Conservation (phyloP, 2,797 vertebrate species). For the Sardinella longiceps region DNA sequence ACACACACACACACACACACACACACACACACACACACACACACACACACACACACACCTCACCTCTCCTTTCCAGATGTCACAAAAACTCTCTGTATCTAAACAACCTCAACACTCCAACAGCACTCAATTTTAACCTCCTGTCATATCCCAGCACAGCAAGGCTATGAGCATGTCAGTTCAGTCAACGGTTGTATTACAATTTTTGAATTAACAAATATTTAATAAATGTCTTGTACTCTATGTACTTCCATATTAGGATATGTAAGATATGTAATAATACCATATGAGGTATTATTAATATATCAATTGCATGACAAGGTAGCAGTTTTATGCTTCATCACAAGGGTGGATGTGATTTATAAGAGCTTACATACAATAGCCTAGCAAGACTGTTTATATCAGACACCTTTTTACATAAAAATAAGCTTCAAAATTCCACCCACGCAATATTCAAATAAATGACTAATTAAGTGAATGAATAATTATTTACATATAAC, state of each 20-base stretch:
- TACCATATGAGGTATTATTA: background rate
- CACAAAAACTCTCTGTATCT: background rate
- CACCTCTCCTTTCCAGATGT: conserved; percentile 4
- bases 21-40: background rate
- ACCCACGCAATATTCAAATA: too few species aligned
- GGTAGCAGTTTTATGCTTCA: background rate
- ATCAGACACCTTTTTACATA: background rate
- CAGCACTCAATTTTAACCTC: background rate
- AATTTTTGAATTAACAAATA: too few species aligned
- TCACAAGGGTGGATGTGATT: too few species aligned
- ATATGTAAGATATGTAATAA: too few species aligned
- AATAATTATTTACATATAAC: too few species aligned
- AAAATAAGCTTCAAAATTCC: background rate
- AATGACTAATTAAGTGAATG: too few species aligned
- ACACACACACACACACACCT: background rate
- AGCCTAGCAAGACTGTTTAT: background rate
- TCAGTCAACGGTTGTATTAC: too few species aligned
- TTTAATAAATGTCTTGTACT: too few species aligned
- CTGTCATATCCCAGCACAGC: background rate
- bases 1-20: background rate
- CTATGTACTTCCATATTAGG: too few species aligned
- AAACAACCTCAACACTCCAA: background rate
- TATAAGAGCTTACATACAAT: background rate
- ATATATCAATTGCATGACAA: background rate
- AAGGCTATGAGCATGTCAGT: background rate